These are phyloP conservation scores for Lithophane ornitopus DNA, from an alignment of 2,888 invertebrate genomes.

Conservation along the genomic window DNA sequence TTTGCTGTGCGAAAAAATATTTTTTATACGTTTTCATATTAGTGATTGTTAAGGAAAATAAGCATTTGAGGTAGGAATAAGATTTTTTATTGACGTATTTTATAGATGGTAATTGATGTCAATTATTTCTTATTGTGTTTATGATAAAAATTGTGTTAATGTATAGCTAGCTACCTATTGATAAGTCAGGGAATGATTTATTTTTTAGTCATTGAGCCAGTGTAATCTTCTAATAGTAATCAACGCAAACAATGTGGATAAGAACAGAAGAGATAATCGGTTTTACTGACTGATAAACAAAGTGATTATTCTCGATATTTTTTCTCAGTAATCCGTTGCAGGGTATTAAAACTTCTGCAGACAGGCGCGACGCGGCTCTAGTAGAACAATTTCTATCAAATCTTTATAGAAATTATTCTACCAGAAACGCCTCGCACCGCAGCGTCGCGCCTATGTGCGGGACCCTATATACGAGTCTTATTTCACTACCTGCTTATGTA, in stretches of 20 bases:
- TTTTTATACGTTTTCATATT: conserved; percentile 52
- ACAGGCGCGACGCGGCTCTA: too few species aligned
- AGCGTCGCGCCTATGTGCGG: too few species aligned
- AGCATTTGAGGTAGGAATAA: conserved; percentile 16
- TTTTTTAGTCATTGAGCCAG: background rate
- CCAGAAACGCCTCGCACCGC: too few species aligned
- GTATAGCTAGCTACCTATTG: conserved; percentile 28
- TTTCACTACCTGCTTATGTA: too few species aligned
- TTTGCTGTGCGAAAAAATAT: conserved; percentile 53
- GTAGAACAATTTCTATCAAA: too few species aligned
- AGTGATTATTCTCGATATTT: background rate
- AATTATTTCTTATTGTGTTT: conserved; percentile 57
- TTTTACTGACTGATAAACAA: conserved; percentile 9
- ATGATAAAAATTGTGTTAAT: conserved; percentile 25
- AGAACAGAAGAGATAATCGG: conserved; percentile 10
- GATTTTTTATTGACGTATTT: conserved; percentile 52
- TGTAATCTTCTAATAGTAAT: conserved; percentile 10
- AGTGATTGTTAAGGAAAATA: conserved; percentile 48
- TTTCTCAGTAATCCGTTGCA: background rate
- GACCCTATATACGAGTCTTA: too few species aligned
- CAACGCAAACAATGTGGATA: conserved; percentile 15
- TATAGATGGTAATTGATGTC: conserved; percentile 57
- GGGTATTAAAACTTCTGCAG: too few species aligned
- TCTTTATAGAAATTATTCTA: too few species aligned
- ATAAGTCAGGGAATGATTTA: conserved; percentile 43